Base-by-base conservation (phyloP, 2,888 invertebrate genomes). In the Clanis bilineata region DNA sequence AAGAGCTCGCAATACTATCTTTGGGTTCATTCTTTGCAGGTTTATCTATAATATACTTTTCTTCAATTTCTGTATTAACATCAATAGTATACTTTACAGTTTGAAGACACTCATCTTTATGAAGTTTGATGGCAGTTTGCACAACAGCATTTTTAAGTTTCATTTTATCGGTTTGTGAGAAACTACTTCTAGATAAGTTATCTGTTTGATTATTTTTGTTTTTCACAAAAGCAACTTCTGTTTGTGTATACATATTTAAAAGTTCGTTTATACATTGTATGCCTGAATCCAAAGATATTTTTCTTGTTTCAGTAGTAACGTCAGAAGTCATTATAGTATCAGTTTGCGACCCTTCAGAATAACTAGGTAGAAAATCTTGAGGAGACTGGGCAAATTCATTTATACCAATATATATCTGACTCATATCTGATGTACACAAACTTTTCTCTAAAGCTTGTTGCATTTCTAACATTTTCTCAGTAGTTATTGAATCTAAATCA, bases 291-390 rank as follows among this genome's bases (percentile, higher is more conserved):
- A 90, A 70, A 59, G 85, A 86, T 45, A 86, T 81, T 75, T 85
- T 90, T 66, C 71, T 79, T 28, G 90, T 92, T 43, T 92, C 90
- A 9, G 82, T 88, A 39, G 78, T 82, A 36, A 81, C 79, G 68
- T 93, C 93, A 57, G 87, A 82, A 47, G 80, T 70, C 79, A 90
- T 76, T 60, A 93, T 64, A 4, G 79, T 68, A 65, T 93, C 88
- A 21, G 92, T 92, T 77, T 93, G 93, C 71, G 82, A 85, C 44
- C 90, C 90, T 72, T 89, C 81, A 25, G 88, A 89, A 73, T 83
- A 91, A 63, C 73, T 79, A 59, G 72, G 66, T 47, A 82, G 63
- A 41, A 74, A 64, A 73, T 92, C 91, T 75, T 90, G 86, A 10
- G 91, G 91, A 28, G 84, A 79, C 69, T 93, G 93, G 57, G 76